Evolutionary conservation across 2,888 invertebrate genomes (phyloP).

Genomic region (Drosophila pegasa): DNA sequence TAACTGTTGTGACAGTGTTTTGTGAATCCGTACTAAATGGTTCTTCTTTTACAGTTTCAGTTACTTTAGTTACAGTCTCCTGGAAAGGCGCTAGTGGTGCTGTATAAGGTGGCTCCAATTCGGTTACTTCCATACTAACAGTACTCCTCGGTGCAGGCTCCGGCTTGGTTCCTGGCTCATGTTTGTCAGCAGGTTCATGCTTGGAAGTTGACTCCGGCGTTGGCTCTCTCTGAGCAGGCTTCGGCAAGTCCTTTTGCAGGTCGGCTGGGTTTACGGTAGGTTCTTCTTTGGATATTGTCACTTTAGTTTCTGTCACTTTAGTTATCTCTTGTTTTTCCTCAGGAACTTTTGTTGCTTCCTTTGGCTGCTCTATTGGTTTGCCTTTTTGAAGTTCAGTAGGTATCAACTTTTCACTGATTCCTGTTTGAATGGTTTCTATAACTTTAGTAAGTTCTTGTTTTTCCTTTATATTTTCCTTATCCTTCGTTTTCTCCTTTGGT

Average conservation of each 20-base stretch:
- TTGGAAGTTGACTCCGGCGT: constrained; percentile 36
- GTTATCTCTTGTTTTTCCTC: constrained; percentile 10
- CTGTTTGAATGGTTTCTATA: constrained; percentile 54
- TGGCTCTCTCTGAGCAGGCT: constrained; percentile 9
- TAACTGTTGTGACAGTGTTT: constrained; percentile 50
- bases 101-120: constrained; percentile 59
- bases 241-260: constrained; percentile 1
- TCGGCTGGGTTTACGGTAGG: constrained; percentile 2
- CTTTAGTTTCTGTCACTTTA: constrained; percentile 50
- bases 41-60: constrained; percentile 46
- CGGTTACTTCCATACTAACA: constrained; percentile 36
- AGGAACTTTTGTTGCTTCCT: constrained; percentile 18
- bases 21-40: constrained; percentile 44
- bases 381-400: constrained; percentile 1
- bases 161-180: constrained; percentile 48
- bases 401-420: constrained; percentile 16
- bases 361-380: constrained; percentile 11
- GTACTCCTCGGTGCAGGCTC: constrained; percentile 57
- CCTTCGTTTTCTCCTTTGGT: constrained; percentile 10
- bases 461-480: constrained; percentile 3
- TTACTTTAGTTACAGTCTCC: constrained; percentile 19
- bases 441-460: constrained; percentile 28
- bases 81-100: constrained; percentile 64
- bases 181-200: constrained; percentile 50
- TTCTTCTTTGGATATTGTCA: constrained; percentile 33